Percentiles rank a stretch among this genome's conserved stretches.
These are phyloP conservation scores for Fistularia tabacaria DNA, from an alignment of 2,797 vertebrate species.

Conservation along the genomic window DNA sequence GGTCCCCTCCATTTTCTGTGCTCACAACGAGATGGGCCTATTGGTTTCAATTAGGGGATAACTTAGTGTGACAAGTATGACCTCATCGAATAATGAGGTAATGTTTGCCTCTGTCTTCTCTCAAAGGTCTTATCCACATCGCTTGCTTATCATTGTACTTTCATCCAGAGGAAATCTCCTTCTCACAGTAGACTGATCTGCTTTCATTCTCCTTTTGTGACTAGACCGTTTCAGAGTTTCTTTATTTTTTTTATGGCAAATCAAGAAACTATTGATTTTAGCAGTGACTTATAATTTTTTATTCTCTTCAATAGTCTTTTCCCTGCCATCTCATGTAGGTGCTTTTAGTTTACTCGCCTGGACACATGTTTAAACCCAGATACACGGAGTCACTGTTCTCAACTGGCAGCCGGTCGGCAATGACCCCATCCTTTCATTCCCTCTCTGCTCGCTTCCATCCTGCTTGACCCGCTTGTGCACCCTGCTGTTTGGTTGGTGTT, in stretches of 20 bases:
- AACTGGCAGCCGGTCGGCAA: constrained; percentile 42
- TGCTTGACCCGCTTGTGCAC: constrained; percentile 59
- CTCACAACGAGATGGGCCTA: constrained; percentile 4
- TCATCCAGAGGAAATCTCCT: constrained; percentile 9
- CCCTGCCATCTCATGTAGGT: no score
- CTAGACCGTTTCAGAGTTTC: no score
- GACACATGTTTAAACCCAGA: constrained; percentile 29
- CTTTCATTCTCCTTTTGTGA: no score
- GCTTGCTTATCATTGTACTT: constrained; percentile 32
- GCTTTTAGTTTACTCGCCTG: constrained; percentile 11
- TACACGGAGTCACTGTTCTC: constrained; percentile 14
- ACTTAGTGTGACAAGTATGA: constrained; percentile 52
- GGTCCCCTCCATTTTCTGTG: neutral
- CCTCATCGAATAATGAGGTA: constrained; percentile 57
- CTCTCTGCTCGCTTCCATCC: constrained; percentile 31
- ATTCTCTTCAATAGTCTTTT: no score
- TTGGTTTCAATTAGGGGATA: constrained; percentile 18
- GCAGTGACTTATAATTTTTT: no score
- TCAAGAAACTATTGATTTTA: no score
- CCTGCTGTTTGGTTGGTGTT: constrained; percentile 74
- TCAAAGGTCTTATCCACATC: constrained; percentile 17
- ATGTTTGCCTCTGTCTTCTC: constrained; percentile 12
- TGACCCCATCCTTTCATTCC: constrained; percentile 39
- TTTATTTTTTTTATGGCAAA: no score
- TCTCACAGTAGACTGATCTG: neutral